Base-by-base conservation (phyloP, 1,140 invertebrate species). In the Heliconius hewitsoni region DNA sequence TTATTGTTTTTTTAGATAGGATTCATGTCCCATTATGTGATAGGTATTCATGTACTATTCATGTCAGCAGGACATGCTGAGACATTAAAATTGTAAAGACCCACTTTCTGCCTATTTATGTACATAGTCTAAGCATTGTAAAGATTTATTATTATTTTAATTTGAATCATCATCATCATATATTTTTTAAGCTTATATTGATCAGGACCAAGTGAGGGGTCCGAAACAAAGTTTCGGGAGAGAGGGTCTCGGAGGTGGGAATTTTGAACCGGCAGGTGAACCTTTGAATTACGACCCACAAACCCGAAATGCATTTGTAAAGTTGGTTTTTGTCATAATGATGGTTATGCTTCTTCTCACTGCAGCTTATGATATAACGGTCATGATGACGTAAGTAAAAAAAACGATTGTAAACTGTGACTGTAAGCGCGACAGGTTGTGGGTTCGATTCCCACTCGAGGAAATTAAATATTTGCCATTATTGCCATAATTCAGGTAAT, bases 311-410 rank as follows among this genome's bases (percentile, higher is more conserved):
- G 70, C 77, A 50, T 90, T 90, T 55, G 83, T 90, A 1, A 82
- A 73, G 74, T 71, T 81, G 8, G 88, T 90, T 9, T 82, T 90
- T 39, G 74, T 60, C 1, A 81, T 90, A 30, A 66, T 90, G 9
- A 70, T 85, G 18, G 42, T 87, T 1, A 88, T 90, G 88, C 76
- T 90, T 11, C 11, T 82, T 3, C n/a, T 81, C 9, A 89, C 87
- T 13, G 81, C 82, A 39, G 73, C 6, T 9, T 79, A 83, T 70
- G 70, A 46, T 34, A 42, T 78, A 0, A 16, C 81, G 2, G 82
- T 86, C 55, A 30, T 82, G 11, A 72, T 8, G 4, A 37, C 78
- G 82, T 83, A 82, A 83, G 82, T 80, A 74, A 18, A 50, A 39
- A 74, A 37, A 66, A 66, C 4, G 5, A 1, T 46, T 46, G 4